Conservation (phyloP, 2,113 vertebrate genomes). For the Brienomyrus longianalis region DNA sequence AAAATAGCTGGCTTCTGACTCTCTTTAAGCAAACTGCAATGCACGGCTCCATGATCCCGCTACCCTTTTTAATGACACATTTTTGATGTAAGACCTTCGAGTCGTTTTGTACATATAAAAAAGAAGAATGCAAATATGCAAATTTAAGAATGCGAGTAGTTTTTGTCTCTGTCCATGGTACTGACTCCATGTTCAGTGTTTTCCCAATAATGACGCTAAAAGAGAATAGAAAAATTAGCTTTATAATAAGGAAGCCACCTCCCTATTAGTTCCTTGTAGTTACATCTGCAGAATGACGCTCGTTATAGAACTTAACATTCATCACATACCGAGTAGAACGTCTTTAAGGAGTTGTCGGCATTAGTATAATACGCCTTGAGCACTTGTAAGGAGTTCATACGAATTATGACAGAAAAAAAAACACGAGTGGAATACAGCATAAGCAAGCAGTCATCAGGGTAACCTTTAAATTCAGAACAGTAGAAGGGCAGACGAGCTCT, state of each 20-base stretch:
- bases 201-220: background rate
- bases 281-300: background rate
- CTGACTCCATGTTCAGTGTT: background rate
- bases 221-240: background rate
- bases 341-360: background rate
- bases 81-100: background rate
- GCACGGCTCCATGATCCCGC: background rate
- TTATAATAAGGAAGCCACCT: background rate
- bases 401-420: background rate
- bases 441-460: background rate
- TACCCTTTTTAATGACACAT: background rate
- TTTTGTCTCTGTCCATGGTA: conserved; percentile 13
- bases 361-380: background rate
- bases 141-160: background rate
- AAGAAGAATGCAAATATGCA: background rate
- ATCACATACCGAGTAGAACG: background rate
- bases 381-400: background rate
- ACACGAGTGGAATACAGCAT: background rate
- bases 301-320: background rate
- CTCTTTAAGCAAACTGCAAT: background rate
- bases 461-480: background rate
- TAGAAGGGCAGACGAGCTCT: conserved; percentile 16
- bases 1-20: background rate
- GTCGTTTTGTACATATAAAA: background rate
- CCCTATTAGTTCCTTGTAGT: background rate